Conservation (phyloP, 2,888 invertebrate species). For the Griposia aprilina region DNA sequence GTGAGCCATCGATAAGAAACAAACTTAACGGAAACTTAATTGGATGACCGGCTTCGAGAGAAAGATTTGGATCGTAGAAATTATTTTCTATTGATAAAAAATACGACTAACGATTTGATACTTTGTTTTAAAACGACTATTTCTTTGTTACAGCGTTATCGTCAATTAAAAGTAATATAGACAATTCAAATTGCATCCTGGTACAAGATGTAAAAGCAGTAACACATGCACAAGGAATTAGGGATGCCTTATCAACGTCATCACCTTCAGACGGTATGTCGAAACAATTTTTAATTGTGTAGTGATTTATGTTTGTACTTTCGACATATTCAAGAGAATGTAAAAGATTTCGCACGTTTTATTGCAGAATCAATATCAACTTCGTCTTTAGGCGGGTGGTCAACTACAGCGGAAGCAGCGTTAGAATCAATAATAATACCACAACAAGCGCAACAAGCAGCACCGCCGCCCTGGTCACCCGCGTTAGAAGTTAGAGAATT, state of each 20-base stretch:
- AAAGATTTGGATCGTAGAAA: conserved; percentile 75
- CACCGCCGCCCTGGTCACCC: conserved; percentile 94
- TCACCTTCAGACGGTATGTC: conserved; percentile 87
- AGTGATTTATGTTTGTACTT: not conserved
- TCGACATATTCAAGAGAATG: conserved; percentile 17
- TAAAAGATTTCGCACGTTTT: conserved; percentile 50
- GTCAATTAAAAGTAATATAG: conserved; percentile 97
- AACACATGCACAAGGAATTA: conserved; percentile 96
- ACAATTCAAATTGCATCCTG: conserved; percentile 96
- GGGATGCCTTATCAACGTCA: conserved; percentile 92
- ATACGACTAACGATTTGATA: conserved; percentile 27
- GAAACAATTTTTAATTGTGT: not conserved
- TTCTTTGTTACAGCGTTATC: conserved; percentile 94
- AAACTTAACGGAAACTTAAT: conserved; percentile 84
- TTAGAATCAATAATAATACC: conserved; percentile 91
- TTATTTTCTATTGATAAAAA: conserved; percentile 67
- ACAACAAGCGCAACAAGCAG: conserved; percentile 93
- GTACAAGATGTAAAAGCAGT: conserved; percentile 97
- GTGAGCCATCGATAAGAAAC: conserved; percentile 78
- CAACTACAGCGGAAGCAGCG: conserved; percentile 89
- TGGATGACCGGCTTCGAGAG: conserved; percentile 78
- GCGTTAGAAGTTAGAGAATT: conserved; percentile 95
- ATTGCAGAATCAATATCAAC: conserved; percentile 92
- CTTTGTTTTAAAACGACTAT: conserved; percentile 48
- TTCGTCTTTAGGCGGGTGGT: conserved; percentile 87